These are phyloP conservation scores for Hycleus cichorii DNA, from an alignment of 1,140 invertebrate genomes.

Conservation along the genomic window DNA sequence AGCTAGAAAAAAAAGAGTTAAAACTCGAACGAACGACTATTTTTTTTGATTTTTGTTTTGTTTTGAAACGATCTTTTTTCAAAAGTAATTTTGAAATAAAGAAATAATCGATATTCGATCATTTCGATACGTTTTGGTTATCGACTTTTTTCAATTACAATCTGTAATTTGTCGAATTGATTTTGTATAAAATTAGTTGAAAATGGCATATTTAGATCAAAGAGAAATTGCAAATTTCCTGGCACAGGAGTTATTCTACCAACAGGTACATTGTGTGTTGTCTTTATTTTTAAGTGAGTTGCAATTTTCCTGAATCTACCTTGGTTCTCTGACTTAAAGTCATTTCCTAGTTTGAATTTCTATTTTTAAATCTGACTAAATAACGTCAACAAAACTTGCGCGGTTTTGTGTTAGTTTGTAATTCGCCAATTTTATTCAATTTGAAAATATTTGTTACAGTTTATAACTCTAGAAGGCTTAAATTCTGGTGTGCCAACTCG, in stretches of 20 bases:
- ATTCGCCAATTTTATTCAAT: too few relatives aligned
- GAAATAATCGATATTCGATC: not conserved
- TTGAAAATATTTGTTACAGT: conserved; percentile 50
- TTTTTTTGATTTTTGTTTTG: not conserved
- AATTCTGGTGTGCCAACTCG: conserved; percentile 80
- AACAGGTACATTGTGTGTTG: conserved; percentile 38
- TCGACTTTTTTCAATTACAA: not conserved
- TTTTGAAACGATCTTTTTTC: not conserved
- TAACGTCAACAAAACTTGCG: conserved; percentile 10
- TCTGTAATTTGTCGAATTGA: not conserved
- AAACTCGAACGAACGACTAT: conserved; percentile 37
- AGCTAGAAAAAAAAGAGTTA: conserved; percentile 11
- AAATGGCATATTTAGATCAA: conserved; percentile 54
- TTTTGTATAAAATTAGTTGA: too few relatives aligned
- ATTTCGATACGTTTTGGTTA: not conserved
- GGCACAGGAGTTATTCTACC: conserved; percentile 70
- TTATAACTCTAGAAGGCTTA: conserved; percentile 71
- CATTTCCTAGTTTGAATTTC: conserved; percentile 17
- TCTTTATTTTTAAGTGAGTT: conserved; percentile 1
- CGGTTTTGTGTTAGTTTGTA: conserved; percentile 10
- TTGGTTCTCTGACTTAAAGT: conserved; percentile 3
- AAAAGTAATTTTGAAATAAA: not conserved
- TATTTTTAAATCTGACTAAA: conserved; percentile 17
- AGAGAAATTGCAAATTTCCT: conserved; percentile 72
- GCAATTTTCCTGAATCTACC: not conserved